A percentile compares a stretch with the other conserved stretches of the same genome.
Evolutionary conservation across 2,797 vertebrate species (phyloP).

Genomic region (Cossypha heuglini): DNA sequence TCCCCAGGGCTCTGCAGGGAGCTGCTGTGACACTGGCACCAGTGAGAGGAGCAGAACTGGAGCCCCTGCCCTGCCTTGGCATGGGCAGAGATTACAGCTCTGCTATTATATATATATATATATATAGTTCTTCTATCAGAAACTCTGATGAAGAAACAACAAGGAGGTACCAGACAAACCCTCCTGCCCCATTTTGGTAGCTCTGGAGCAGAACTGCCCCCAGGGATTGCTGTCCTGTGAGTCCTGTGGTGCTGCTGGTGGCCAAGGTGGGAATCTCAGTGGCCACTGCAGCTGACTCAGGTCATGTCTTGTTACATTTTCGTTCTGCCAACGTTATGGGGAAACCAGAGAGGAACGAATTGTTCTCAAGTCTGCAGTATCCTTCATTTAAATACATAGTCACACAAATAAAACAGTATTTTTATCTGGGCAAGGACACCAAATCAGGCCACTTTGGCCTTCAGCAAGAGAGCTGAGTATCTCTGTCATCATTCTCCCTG

Average conservation of each 20-base stretch:
- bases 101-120: too few species aligned
- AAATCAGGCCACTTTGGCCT: background rate
- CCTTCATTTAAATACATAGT: background rate
- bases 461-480: background rate
- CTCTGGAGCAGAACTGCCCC: background rate
- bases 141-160: background rate
- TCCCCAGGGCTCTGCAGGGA: background rate
- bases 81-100: background rate
- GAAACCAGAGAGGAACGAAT: background rate
- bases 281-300: background rate
- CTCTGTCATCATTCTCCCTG: background rate
- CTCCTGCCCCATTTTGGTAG: background rate
- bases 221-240: background rate
- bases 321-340: background rate
- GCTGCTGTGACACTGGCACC: background rate
- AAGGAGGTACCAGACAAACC: background rate
- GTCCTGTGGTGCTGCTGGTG: background rate
- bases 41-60: rapidly evolving
- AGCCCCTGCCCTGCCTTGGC: background rate
- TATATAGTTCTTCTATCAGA: too few species aligned
- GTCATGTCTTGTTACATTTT: background rate
- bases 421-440: background rate
- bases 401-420: background rate
- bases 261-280: background rate
- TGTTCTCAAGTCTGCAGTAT: background rate